Evolutionary conservation across 1,140 invertebrate species (phyloP).

Genomic region (Bombus waltoni): DNA sequence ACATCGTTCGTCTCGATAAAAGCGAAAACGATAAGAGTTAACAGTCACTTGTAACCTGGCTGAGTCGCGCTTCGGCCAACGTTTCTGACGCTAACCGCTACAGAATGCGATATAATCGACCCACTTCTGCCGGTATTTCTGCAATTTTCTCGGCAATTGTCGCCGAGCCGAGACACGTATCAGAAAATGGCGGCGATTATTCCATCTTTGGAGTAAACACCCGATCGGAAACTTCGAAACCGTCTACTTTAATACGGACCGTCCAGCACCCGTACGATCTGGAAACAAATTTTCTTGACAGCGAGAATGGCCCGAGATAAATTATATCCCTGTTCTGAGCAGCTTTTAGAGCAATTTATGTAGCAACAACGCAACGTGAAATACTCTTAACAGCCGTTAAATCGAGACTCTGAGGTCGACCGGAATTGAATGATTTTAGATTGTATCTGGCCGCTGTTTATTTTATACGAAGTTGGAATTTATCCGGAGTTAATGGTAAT

Average conservation of each 20-base stretch:
- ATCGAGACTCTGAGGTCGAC: not conserved
- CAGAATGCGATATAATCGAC: conserved; percentile 59
- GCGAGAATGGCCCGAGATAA: not conserved
- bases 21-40: conserved; percentile 20
- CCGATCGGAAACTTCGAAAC: not conserved
- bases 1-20: conserved; percentile 1
- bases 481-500: not conserved
- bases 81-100: conserved; percentile 23
- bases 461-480: not conserved
- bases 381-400: not conserved
- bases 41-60: conserved; percentile 18
- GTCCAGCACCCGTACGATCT: not conserved
- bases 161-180: conserved; percentile 10
- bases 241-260: not conserved
- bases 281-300: conserved; percentile 26
- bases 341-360: not conserved
- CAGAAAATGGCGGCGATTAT: conserved; percentile 43
- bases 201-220: conserved; percentile 35
- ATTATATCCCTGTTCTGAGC: not conserved
- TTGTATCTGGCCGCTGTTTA: not conserved
- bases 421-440: not conserved
- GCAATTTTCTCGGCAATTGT: conserved; percentile 62
- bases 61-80: conserved; percentile 4
- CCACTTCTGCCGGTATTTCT: conserved; percentile 63
- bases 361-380: not conserved